These are phyloP conservation scores for Pandemis corylana DNA, from an alignment of 2,888 invertebrate species.

Conservation along the genomic window DNA sequence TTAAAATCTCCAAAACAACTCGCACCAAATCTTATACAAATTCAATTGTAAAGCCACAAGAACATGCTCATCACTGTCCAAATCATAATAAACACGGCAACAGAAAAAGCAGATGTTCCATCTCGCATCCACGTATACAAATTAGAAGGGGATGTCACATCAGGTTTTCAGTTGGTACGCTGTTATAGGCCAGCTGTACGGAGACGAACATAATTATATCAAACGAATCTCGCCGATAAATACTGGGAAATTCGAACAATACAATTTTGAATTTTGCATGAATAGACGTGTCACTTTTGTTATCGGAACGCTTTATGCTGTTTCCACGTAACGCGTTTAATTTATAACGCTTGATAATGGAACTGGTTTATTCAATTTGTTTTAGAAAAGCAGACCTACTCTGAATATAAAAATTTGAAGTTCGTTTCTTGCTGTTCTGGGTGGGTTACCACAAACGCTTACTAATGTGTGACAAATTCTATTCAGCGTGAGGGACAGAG, in stretches of 20 bases:
- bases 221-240: conserved; percentile 30
- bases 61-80: neutral
- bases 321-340: conserved; percentile 32
- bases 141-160: neutral
- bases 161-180: neutral
- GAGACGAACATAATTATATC: conserved; percentile 24
- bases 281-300: conserved; percentile 37
- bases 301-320: conserved; percentile 37
- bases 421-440: too few species aligned
- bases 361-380: conserved; percentile 35
- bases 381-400: neutral
- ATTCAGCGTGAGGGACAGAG: too few species aligned
- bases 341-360: conserved; percentile 39
- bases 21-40: neutral
- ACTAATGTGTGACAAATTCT: too few species aligned
- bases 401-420: too few species aligned
- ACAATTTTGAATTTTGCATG: conserved; percentile 31
- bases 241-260: conserved; percentile 27
- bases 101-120: neutral
- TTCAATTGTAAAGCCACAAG: neutral
- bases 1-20: neutral
- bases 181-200: neutral
- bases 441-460: too few species aligned
- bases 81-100: neutral
- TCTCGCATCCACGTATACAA: neutral